Evolutionary conservation across 2,797 vertebrate genomes (phyloP), one percentile per base, ranked within the genome.

Genomic region (Coregonus sp.): DNA sequence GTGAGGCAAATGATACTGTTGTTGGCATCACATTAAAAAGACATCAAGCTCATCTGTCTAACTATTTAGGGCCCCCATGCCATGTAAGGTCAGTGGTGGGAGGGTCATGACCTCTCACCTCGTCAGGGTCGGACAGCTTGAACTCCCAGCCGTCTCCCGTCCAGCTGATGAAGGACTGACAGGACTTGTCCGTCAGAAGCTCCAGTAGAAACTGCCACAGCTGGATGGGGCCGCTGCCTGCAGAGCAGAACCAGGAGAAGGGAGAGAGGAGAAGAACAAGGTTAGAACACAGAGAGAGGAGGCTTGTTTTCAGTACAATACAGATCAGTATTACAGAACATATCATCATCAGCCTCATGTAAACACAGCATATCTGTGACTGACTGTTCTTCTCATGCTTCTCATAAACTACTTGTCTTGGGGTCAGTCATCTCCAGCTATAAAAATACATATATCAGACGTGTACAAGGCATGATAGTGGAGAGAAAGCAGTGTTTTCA

Each of bases 151-250:
- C 98, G 31, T 99, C 97, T 18, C 98, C 98, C 16, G 98, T 99
- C 98, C 98, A 99, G 94, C 98, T 99, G 95, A 99, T 99, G 92
- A 99, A 99, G 86, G 98, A 97, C 94, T 99, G 98, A 89, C 98
- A 99, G 75, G 98, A 99, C 89, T 99, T 99, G 94, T 99, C 98
- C 75, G 98, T 99, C 88, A 99, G 95, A 84, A 99, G 94, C 89
- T 99, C 98, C 94, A 98, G 92, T 75, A 99, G 95, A 91, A 99
- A 99, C 92, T 99, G 98, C 98, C 98, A 99, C 90, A 99, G 95
- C 83, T 99, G 98, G 89, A 99, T 99, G 74, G 98, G 98, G 84
- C 98, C 98, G 1, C 97, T 99, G 92, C 98, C 98, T 99, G 85
- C 69, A 80, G 54, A 86, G 78, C 81, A 80, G 74, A 89, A 35